Evolutionary conservation across 2,888 invertebrate genomes (phyloP), one percentile per base, ranked within the genome.

Genomic region (Adelphocoris suturalis): DNA sequence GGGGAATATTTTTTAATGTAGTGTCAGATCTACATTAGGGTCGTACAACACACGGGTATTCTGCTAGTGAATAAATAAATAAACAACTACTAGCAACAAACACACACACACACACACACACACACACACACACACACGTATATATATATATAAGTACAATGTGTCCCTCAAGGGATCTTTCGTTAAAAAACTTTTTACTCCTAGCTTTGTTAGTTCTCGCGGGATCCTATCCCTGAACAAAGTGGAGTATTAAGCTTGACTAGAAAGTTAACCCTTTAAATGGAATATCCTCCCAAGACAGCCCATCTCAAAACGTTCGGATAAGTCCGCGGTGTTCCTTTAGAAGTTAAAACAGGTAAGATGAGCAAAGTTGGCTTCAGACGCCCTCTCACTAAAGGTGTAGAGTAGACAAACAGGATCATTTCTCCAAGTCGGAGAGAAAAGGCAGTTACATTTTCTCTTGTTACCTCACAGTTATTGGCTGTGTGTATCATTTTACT

Each of bases 341-440:
- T n/a, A 19, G 61, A 61, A 61, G 61, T 61, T 61, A 19, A 61
- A 61, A 61, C 61, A n/a, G 61, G 61, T 9, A 61, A 61, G 19
- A 61, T 61, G 61, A 61, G 19, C 61, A 61, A 61, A 61, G 61
- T 61, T 61, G 61, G 61, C 61, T 9, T 52, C 61, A 61, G 61
- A 61, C 16, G 9, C 61, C 19, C 61, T n/a, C 61, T 61, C 61
- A 3, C 61, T 16, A 19, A 61, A 61, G 61, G 61, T 61, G 61
- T 61, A 61, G 61, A 61, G 19, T 16, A 61, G n/a, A 61, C 61
- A 61, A 61, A 61, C 52, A 52, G 14, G 52, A 52, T 52, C 52
- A 52, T 52, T 52, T 52, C 52, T 52, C 52, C 52, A 52, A 52
- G 16, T 52, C 52, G 16, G 52, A 52, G 16, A 3, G 52, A 52